phyloP scores from a whole-genome alignment of 2,113 vertebrate species.

The Gymnarchus niloticus region DNA sequence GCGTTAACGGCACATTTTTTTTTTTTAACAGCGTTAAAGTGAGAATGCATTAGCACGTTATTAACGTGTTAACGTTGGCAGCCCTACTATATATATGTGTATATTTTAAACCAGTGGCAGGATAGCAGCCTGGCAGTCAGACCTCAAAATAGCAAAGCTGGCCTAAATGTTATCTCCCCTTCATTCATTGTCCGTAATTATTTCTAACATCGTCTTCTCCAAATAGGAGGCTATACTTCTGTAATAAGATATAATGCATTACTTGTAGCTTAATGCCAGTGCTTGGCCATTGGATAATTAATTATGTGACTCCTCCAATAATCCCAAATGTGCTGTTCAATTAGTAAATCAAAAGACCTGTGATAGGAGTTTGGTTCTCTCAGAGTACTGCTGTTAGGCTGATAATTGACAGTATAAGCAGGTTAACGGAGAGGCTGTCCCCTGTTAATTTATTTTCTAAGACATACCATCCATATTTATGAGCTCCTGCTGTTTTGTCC shows the following conservation, averaged over 20 bases:
- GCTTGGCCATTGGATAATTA: constrained; percentile 76
- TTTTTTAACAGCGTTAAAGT: no score
- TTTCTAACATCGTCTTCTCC: constrained; percentile 29
- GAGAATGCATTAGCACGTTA: no score
- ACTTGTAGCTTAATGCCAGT: constrained; percentile 66
- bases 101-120: neutral
- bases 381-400: constrained; percentile 78
- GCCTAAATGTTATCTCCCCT: neutral
- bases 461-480: constrained; percentile 89
- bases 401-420: constrained; percentile 88
- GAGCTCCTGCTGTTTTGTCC: constrained; percentile 94
- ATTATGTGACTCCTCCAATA: constrained; percentile 71
- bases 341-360: constrained; percentile 63
- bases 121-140: neutral
- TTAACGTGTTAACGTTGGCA: no score
- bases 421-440: constrained; percentile 86
- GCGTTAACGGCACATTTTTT: no score
- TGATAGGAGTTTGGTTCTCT: constrained; percentile 71
- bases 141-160: neutral
- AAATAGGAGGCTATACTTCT: constrained; percentile 50
- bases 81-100: no score
- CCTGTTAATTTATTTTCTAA: constrained; percentile 94
- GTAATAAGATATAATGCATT: constrained; percentile 61
- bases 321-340: constrained; percentile 72
- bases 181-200: constrained; percentile 21